Percentiles rank a stretch among this genome's conserved stretches.
These are phyloP conservation scores for Exocentrus adspersus DNA, from an alignment of 2,888 invertebrate genomes.

Conservation along the genomic window DNA sequence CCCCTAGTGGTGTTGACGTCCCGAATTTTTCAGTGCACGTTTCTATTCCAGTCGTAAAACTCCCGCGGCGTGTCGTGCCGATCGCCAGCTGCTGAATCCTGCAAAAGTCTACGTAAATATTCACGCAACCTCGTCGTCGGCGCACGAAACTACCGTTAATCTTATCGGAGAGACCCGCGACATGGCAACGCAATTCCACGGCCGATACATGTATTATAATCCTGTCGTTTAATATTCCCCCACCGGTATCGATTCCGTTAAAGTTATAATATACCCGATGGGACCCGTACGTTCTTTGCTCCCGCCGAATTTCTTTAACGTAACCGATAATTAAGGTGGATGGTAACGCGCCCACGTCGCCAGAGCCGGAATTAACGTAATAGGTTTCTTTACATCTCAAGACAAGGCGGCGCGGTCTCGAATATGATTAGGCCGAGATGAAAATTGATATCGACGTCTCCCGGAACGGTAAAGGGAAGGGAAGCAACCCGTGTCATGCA, in stretches of 20 bases:
- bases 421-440: not conserved
- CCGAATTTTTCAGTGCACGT: too few relatives aligned
- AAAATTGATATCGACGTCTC: slow-evolving; percentile 7
- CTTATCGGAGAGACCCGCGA: slow-evolving; percentile 3
- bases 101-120: slow-evolving; percentile 5
- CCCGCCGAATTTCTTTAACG: too few relatives aligned
- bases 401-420: not conserved
- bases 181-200: slow-evolving; percentile 2
- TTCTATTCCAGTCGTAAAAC: too few relatives aligned
- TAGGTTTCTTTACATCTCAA: not conserved
- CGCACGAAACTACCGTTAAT: slow-evolving; percentile 6
- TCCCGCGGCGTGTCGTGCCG: not conserved
- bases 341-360: too few relatives aligned
- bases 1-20: too few relatives aligned
- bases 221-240: too few relatives aligned
- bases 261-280: too few relatives aligned
- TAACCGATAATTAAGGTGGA: too few relatives aligned
- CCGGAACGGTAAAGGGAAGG: slow-evolving; percentile 1
- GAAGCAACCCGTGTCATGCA: slow-evolving; percentile 20
- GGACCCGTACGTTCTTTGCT: too few relatives aligned
- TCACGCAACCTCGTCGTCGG: not conserved
- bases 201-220: not conserved
- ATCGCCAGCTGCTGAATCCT: slow-evolving; percentile 3
- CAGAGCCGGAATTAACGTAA: not conserved
- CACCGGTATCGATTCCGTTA: not conserved